Conservation (phyloP, 2,888 invertebrate genomes). For the Leistus spinibarbis region DNA sequence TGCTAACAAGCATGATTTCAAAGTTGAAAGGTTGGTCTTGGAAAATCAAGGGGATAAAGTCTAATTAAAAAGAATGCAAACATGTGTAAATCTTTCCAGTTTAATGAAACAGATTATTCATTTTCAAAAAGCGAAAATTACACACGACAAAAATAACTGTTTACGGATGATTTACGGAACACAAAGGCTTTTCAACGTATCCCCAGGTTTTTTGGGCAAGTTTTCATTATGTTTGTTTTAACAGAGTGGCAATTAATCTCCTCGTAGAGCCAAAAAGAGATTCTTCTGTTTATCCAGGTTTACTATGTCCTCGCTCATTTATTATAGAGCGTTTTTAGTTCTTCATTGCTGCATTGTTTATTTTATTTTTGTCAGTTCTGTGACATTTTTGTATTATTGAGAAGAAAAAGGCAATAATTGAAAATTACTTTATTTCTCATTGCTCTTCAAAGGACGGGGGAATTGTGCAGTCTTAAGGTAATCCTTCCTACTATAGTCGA, state of each 20-base stretch:
- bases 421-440: too few species aligned
- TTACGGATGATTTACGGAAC: not conserved
- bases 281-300: constrained; percentile 34
- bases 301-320: constrained; percentile 27
- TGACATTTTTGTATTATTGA: too few species aligned
- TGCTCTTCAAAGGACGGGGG: too few species aligned
- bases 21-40: not conserved
- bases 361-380: not conserved
- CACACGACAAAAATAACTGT: not conserved
- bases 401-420: too few species aligned
- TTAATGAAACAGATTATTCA: not conserved
- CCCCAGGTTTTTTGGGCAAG: constrained; percentile 18
- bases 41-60: not conserved
- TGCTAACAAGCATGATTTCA: too few species aligned
- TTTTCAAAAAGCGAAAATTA: not conserved
- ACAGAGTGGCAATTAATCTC: constrained; percentile 30
- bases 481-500: too few species aligned
- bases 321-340: constrained; percentile 15
- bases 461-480: too few species aligned
- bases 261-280: constrained; percentile 5
- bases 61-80: not conserved
- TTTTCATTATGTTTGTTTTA: constrained; percentile 36
- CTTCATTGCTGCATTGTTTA: not conserved
- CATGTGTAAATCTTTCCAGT: not conserved
- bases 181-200: constrained; percentile 17